Evolutionary conservation across 1,140 invertebrate genomes (phyloP).

Genomic region (Patella vulgata): DNA sequence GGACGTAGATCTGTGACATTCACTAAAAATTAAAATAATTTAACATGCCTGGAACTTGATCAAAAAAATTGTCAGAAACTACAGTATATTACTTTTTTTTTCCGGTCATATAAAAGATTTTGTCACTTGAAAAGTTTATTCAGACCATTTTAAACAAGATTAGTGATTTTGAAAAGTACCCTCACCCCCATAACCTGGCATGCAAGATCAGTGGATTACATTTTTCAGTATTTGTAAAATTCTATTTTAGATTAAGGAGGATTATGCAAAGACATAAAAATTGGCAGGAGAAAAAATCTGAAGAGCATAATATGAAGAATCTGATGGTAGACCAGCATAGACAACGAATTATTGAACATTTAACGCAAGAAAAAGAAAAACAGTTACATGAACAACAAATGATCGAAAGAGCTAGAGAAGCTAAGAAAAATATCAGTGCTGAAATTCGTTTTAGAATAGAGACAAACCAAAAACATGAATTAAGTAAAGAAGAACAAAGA

Average conservation of each 20-base stretch:
- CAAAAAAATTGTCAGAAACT: neutral
- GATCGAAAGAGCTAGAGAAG: conserved; percentile 47
- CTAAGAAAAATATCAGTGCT: conserved; percentile 54
- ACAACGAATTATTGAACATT: conserved; percentile 47
- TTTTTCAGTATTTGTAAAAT: neutral
- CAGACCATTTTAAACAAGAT: too few relatives aligned
- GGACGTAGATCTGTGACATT: neutral
- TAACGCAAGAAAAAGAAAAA: conserved; percentile 50
- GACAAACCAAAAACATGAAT: conserved; percentile 42
- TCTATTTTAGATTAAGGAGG: conserved; percentile 37
- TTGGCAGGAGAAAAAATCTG: conserved; percentile 40
- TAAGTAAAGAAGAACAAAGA: conserved; percentile 41
- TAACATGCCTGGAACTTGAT: neutral
- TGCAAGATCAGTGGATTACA: too few relatives aligned
- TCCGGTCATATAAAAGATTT: neutral
- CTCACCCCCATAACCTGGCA: too few relatives aligned
- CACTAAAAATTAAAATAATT: neutral
- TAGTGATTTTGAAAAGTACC: too few relatives aligned
- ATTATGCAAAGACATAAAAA: conserved; percentile 41
- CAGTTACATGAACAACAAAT: conserved; percentile 48
- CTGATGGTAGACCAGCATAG: conserved; percentile 59
- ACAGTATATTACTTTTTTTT: neutral
- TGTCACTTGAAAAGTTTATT: too few relatives aligned
- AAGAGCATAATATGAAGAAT: conserved; percentile 48
- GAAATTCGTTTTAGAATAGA: conserved; percentile 50